Percentiles rank a stretch among this genome's conserved stretches.
Evolutionary conservation across 1,140 invertebrate species (phyloP).

Genomic region (Drosophila miranda): DNA sequence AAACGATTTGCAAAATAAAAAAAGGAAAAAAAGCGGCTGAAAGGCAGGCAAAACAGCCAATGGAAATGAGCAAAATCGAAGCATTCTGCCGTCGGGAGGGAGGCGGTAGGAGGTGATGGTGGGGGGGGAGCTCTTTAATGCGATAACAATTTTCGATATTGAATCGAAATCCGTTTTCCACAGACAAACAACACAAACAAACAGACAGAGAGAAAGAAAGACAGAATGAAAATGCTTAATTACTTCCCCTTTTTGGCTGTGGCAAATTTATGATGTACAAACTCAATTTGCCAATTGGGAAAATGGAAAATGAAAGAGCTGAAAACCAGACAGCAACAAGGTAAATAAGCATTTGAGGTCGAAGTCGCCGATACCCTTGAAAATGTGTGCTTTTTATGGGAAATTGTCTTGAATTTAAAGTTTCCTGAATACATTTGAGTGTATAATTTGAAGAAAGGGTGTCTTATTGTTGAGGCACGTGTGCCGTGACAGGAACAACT

Average conservation of each 20-base stretch:
- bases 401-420: too few species aligned
- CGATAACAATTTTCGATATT: slow-evolving; percentile 65
- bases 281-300: slow-evolving; percentile 47
- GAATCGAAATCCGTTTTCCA: slow-evolving; percentile 51
- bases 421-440: too few species aligned
- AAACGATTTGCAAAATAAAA: slow-evolving; percentile 63
- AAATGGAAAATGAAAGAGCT: slow-evolving; percentile 23
- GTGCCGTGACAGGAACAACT: too few species aligned
- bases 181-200: neutral
- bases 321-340: too few species aligned
- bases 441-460: too few species aligned
- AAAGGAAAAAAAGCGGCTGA: slow-evolving; percentile 3
- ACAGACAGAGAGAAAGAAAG: slow-evolving; percentile 7
- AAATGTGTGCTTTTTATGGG: too few species aligned
- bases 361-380: too few species aligned
- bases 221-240: slow-evolving; percentile 68
- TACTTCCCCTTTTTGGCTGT: slow-evolving; percentile 55
- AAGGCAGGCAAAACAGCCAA: slow-evolving; percentile 2
- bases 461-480: too few species aligned
- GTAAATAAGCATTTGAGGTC: too few species aligned
- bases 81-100: too few species aligned
- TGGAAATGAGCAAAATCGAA: slow-evolving; percentile 40
- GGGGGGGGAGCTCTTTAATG: slow-evolving; percentile 16
- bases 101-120: too few species aligned
- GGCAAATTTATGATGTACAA: slow-evolving; percentile 54